phyloP scores from a whole-genome alignment of 2,888 invertebrate species.

The Drosophila fulvimacula region DNA sequence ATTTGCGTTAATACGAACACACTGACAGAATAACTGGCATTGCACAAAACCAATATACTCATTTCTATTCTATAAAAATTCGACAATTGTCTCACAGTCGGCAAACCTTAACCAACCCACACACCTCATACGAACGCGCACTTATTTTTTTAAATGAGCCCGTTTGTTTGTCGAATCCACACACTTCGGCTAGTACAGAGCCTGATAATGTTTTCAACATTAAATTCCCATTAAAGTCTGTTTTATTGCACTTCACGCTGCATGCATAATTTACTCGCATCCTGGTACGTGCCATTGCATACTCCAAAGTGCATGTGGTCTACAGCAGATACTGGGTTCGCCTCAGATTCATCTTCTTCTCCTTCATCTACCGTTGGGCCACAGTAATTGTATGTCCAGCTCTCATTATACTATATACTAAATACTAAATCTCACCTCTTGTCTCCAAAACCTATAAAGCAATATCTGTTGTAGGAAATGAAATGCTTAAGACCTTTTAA shows the following conservation, averaged over 20 bases:
- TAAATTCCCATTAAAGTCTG: constrained; percentile 75
- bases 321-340: constrained; percentile 30
- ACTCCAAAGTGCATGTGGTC: constrained; percentile 53
- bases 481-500: no score
- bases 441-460: background rate
- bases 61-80: no score
- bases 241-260: constrained; percentile 73
- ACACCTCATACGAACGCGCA: constrained; percentile 10
- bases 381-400: constrained; percentile 28
- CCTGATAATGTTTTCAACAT: constrained; percentile 74
- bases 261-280: constrained; percentile 70
- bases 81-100: constrained; percentile 53
- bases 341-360: constrained; percentile 1
- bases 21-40: no score
- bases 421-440: constrained; percentile 16
- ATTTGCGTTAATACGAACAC: no score
- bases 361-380: constrained; percentile 4
- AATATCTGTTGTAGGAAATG: no score
- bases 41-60: no score
- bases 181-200: constrained; percentile 45
- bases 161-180: constrained; percentile 52
- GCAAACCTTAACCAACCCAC: background rate
- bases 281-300: constrained; percentile 55
- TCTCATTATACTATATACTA: constrained; percentile 8
- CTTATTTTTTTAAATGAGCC: constrained; percentile 40